Evolutionary conservation across 2,888 invertebrate species (phyloP), one percentile per base, ranked within the genome.

Genomic region (Agrotis segetum): DNA sequence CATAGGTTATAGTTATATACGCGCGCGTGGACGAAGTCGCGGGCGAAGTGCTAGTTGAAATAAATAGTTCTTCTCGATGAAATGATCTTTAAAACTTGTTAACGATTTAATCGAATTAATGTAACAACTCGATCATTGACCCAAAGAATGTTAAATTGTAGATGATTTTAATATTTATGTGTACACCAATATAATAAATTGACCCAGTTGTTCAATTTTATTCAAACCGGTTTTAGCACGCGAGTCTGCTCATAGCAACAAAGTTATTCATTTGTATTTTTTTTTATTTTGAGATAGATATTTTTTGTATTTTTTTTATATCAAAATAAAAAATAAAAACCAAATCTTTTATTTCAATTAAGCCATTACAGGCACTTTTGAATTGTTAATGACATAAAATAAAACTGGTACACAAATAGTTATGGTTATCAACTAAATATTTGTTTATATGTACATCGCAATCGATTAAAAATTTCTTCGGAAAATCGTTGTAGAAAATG

Each of bases 91-190:
- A 78, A 75, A 78, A 71, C 13, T 64, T 77, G 71, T 79, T 77
- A 64, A 69, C 67, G 47, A 24, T 67, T 47, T 69, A 68, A 71
- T 75, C 21, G 17, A 82, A 74, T 74, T 68, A 74, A 68, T 69
- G 34, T 64, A 61, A 70, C 46, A 46, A 72, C 5, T 74, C 63
- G 77, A 78, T 74, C 83, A 55, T 77, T 80, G 82, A 85, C 86
- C 85, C 68, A 78, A 68, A 80, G 59, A 55, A 55, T 72, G 5
- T 71, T 34, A 11, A 29, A 64, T 44, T 72, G 21, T 67, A 63
- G 65, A 77, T 66, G 64, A 72, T 67, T 61, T 84, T 67, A 68
- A 79, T 76, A 73, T 75, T 70, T 63, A 73, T 78, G 24, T 62
- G 44, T 49, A 60, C 19, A 65, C 53, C 29, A 67, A 65, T 74